Evolutionary conservation across 1,140 invertebrate species (phyloP).

Genomic region (Drosophila arizonae): DNA sequence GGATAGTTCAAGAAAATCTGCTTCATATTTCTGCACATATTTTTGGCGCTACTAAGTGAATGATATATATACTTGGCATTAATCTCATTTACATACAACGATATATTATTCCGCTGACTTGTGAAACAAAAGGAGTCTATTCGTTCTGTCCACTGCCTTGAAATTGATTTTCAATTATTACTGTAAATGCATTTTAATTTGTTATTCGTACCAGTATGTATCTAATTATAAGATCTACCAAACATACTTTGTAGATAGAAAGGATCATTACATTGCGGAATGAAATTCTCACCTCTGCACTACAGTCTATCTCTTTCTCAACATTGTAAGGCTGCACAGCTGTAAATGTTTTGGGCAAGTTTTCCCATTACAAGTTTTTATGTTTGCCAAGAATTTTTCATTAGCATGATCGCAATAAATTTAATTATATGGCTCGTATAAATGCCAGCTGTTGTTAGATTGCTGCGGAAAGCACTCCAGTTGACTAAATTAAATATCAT

Average conservation of each 20-base stretch:
- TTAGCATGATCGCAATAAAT: conserved; percentile 32
- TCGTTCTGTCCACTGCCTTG: too few relatives aligned
- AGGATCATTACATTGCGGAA: too few relatives aligned
- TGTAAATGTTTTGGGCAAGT: neutral
- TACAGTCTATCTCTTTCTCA: too few relatives aligned
- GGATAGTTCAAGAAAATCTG: conserved; percentile 14
- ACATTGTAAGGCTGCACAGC: too few relatives aligned
- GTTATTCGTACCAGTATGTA: too few relatives aligned
- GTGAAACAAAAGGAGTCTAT: too few relatives aligned
- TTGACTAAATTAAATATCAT: conserved; percentile 72
- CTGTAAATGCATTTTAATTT: too few relatives aligned
- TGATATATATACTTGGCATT: neutral
- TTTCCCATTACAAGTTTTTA: conserved; percentile 9
- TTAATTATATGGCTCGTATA: conserved; percentile 43
- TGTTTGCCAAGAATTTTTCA: conserved; percentile 12
- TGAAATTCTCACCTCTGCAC: too few relatives aligned
- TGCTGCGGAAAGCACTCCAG: conserved; percentile 31
- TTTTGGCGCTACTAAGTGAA: neutral
- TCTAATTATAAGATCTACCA: too few relatives aligned
- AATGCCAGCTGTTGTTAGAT: conserved; percentile 49
- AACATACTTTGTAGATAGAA: too few relatives aligned
- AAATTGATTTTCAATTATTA: too few relatives aligned
- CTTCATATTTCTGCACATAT: neutral
- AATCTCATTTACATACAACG: neutral
- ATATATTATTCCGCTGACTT: too few relatives aligned